These are phyloP conservation scores for Pissodes strobi DNA, from an alignment of 1,140 invertebrate genomes.

Conservation along the genomic window DNA sequence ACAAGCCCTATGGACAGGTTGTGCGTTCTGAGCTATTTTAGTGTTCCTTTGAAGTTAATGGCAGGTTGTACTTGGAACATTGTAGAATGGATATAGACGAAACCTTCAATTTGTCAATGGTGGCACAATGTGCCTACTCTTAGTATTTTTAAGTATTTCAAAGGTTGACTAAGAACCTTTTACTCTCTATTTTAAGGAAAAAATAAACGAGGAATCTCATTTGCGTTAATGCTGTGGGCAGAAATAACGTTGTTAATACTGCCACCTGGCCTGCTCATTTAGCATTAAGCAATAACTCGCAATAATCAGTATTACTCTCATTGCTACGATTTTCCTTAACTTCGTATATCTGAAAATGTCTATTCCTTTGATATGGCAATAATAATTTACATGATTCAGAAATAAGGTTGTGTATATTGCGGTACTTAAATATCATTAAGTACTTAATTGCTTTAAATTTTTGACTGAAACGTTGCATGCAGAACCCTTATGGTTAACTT, in stretches of 20 bases:
- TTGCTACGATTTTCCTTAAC: conserved; percentile 7
- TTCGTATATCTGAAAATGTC: conserved; percentile 1
- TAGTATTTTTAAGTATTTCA: conserved; percentile 23
- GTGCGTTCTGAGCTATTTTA: conserved; percentile 20
- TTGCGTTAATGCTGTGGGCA: conserved; percentile 43
- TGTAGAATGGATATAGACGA: neutral
- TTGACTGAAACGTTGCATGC: conserved; percentile 38
- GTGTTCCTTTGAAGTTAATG: neutral
- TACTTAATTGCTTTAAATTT: conserved; percentile 34
- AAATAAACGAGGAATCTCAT: conserved; percentile 34
- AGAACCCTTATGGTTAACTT: conserved; percentile 24
- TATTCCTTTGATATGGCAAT: conserved; percentile 48
- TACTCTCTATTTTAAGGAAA: conserved; percentile 10
- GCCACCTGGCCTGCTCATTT: conserved; percentile 46
- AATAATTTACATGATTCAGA: conserved; percentile 28
- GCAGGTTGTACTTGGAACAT: neutral
- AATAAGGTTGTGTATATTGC: conserved; percentile 45
- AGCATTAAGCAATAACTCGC: conserved; percentile 57
- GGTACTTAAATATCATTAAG: conserved; percentile 21
- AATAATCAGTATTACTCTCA: conserved; percentile 56
- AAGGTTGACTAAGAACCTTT: conserved; percentile 16
- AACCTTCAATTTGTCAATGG: conserved; percentile 39
- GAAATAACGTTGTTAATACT: conserved; percentile 24
- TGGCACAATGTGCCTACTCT: conserved; percentile 46
- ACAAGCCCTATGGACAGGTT: neutral